These are phyloP conservation scores for Anagrus nilaparvatae DNA, from an alignment of 1,140 invertebrate genomes.

Conservation along the genomic window DNA sequence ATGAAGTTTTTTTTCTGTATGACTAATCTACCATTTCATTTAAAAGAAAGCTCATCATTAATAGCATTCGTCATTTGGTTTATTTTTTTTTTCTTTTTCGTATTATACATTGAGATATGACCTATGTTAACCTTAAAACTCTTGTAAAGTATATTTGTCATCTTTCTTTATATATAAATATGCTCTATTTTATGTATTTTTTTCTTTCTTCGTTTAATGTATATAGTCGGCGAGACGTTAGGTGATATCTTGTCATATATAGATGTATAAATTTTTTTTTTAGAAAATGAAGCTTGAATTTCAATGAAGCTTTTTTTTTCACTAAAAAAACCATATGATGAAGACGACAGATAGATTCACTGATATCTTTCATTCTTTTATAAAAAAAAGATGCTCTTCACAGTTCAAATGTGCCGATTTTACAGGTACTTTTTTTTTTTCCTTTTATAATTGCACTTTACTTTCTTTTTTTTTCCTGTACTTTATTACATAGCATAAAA, in stretches of 20 bases:
- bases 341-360: conserved; percentile 29
- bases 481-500: no score
- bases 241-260: neutral
- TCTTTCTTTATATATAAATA: conserved; percentile 29
- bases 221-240: no score
- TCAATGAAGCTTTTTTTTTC: conserved; percentile 29
- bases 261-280: conserved; percentile 16
- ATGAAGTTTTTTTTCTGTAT: no score
- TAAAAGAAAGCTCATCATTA: conserved; percentile 21
- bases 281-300: conserved; percentile 30
- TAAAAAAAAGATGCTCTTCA: neutral
- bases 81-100: conserved; percentile 6
- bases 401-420: conserved; percentile 21
- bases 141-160: conserved; percentile 35
- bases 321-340: conserved; percentile 16
- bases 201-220: conserved; percentile 22
- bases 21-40: no score
- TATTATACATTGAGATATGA: conserved; percentile 17
- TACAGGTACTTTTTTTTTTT: conserved; percentile 13
- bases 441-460: no score
- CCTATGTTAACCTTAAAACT: no score
- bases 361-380: conserved; percentile 27
- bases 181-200: conserved; percentile 21
- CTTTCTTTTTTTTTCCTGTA: no score
- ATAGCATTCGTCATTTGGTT: conserved; percentile 27